Evolutionary conservation across 2,797 vertebrate species (phyloP).

Genomic region (Chaetodon trifasciatus): DNA sequence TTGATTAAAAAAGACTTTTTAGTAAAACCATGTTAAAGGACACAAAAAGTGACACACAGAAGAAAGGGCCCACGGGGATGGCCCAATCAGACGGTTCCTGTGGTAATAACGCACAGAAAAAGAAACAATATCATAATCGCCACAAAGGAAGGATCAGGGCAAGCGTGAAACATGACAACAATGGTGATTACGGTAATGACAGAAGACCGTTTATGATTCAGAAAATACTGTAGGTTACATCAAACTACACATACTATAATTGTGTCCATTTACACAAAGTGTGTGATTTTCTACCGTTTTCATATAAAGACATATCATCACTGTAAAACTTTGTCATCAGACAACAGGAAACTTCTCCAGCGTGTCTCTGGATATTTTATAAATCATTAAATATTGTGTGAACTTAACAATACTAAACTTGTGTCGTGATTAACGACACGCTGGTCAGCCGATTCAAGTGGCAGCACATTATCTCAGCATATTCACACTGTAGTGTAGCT

Average conservation of each 20-base stretch:
- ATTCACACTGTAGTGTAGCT: conserved; percentile 50
- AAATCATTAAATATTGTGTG: conserved; percentile 48
- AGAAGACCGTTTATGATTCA: conserved; percentile 76
- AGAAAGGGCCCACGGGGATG: conserved; percentile 82
- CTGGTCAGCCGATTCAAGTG: conserved; percentile 4
- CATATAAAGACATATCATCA: background rate
- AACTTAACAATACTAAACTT: conserved; percentile 55
- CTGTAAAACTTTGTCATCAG: background rate
- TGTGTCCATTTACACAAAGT: conserved; percentile 26
- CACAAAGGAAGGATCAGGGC: conserved; percentile 87
- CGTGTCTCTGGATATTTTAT: conserved; percentile 3
- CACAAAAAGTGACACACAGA: conserved; percentile 89
- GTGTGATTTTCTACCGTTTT: conserved; percentile 1
- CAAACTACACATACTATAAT: conserved; percentile 45
- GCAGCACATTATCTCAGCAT: conserved; percentile 48
- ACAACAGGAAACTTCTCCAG: background rate
- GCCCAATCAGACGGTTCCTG: conserved; percentile 83
- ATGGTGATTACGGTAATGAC: conserved; percentile 89
- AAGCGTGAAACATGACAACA: conserved; percentile 89
- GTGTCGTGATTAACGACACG: conserved; percentile 46
- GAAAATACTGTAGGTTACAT: conserved; percentile 54
- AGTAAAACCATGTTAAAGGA: conserved; percentile 99
- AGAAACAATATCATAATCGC: conserved; percentile 83
- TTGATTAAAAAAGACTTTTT: conserved; percentile 99
- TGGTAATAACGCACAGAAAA: conserved; percentile 82